Evolutionary conservation across 2,797 vertebrate species (phyloP).

Genomic region (Moxostoma hubbsi): DNA sequence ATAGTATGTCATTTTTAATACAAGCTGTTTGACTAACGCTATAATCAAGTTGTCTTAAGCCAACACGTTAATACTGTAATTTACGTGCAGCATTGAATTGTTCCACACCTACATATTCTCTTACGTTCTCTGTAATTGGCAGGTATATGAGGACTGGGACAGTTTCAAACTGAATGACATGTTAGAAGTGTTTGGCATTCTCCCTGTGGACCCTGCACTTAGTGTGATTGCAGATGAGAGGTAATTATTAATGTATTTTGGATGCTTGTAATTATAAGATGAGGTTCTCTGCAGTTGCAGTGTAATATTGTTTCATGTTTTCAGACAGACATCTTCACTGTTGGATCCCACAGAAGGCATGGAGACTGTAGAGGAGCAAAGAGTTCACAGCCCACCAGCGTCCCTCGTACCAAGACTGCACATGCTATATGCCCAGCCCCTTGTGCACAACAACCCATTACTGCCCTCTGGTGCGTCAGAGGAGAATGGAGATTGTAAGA

Average conservation of each 20-base stretch:
- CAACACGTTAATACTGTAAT: constrained; percentile 14
- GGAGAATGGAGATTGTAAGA: constrained; percentile 85
- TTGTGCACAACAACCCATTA: constrained; percentile 91
- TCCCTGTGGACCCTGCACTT: constrained; percentile 90
- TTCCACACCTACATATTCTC: not conserved
- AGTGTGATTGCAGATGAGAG: constrained; percentile 87
- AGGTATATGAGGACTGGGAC: constrained; percentile 95
- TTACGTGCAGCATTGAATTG: not conserved
- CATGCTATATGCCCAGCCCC: constrained; percentile 82
- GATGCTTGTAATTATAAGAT: constrained; percentile 9
- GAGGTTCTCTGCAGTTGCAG: not conserved
- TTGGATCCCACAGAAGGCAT: constrained; percentile 83
- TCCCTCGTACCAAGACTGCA: constrained; percentile 95
- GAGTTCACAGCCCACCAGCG: constrained; percentile 91
- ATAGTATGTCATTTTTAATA: constrained; percentile 6
- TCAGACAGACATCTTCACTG: constrained; percentile 72
- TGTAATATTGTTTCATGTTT: constrained; percentile 3
- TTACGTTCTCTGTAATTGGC: constrained; percentile 45
- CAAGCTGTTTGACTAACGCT: not conserved
- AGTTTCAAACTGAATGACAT: constrained; percentile 93
- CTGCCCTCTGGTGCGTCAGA: constrained; percentile 78
- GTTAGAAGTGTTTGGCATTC: constrained; percentile 91
- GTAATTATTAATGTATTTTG: constrained; percentile 68
- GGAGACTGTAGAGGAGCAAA: constrained; percentile 89
- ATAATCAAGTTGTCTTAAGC: constrained; percentile 20